Evolutionary conservation across 2,888 invertebrate genomes (phyloP).

Genomic region (Papilio demoleus): DNA sequence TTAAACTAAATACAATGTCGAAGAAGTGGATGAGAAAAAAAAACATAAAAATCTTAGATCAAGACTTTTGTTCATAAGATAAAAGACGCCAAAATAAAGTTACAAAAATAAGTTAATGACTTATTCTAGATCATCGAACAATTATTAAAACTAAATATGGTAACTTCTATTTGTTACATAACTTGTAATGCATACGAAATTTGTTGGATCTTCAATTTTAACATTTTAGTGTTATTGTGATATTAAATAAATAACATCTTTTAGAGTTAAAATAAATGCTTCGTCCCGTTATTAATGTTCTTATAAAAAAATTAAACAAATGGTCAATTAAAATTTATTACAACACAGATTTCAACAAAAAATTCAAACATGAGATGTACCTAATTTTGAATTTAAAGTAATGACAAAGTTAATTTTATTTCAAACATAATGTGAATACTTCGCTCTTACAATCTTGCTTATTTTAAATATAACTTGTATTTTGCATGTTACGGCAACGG

Average conservation of each 20-base stretch:
- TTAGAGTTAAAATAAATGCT: conserved; percentile 9
- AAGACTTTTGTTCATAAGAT: conserved; percentile 35
- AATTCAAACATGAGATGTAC: no score
- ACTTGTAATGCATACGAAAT: background rate
- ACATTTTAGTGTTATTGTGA: background rate
- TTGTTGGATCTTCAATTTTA: background rate
- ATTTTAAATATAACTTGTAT: background rate
- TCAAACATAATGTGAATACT: background rate
- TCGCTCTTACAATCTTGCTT: no score
- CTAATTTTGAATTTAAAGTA: no score
- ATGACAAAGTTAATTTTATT: background rate
- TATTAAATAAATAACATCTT: background rate
- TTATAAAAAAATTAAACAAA: background rate
- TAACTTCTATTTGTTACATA: conserved; percentile 31
- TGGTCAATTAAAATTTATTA: no score
- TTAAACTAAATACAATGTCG: background rate
- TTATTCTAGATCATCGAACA: conserved; percentile 18
- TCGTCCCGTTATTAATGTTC: background rate
- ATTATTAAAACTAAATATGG: conserved; percentile 19
- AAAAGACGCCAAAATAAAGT: conserved; percentile 15
- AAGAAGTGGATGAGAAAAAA: background rate
- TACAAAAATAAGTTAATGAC: conserved; percentile 39
- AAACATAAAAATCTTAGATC: background rate
- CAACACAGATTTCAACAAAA: no score
- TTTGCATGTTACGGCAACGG: background rate